Evolutionary conservation across 2,113 vertebrate genomes (phyloP).

Genomic region (Pogona vitticeps): DNA sequence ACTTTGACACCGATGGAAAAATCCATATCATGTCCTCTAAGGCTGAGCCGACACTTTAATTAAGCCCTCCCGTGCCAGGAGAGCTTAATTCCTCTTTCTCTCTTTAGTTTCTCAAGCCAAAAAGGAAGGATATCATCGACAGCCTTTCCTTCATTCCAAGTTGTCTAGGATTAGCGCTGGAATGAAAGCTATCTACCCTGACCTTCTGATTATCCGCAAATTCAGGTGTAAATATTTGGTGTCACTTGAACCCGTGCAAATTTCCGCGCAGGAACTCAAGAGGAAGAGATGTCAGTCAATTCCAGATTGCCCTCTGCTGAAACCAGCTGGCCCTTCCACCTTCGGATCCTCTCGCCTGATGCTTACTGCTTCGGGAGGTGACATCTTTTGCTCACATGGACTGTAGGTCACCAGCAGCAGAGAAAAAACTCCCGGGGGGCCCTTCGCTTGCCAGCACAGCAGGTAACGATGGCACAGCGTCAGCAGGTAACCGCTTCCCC

Average conservation of each 20-base stretch:
- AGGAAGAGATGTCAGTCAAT: neutral
- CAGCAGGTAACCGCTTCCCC: no score
- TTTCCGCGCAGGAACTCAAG: neutral
- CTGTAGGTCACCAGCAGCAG: no score
- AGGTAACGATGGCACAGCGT: no score
- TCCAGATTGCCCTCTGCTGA: neutral
- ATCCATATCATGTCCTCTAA: neutral
- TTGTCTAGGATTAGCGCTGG: neutral
- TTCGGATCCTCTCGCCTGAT: no score
- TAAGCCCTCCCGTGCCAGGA: neutral
- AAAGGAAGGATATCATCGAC: no score
- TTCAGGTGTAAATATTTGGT: neutral
- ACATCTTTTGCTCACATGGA: no score
- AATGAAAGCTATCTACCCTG: neutral
- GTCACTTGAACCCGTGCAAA: neutral
- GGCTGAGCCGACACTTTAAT: neutral
- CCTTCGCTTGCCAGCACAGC: no score
- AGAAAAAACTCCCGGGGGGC: no score
- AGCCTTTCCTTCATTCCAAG: neutral
- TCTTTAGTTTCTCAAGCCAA: neutral
- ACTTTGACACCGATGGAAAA: neutral
- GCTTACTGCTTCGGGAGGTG: no score
- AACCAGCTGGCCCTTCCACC: no score
- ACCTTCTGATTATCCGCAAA: neutral
- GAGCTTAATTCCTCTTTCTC: neutral